Evolutionary conservation across 2,797 vertebrate genomes (phyloP), one percentile per base, ranked within the genome.

Genomic region (Megalops cyprinoides): DNA sequence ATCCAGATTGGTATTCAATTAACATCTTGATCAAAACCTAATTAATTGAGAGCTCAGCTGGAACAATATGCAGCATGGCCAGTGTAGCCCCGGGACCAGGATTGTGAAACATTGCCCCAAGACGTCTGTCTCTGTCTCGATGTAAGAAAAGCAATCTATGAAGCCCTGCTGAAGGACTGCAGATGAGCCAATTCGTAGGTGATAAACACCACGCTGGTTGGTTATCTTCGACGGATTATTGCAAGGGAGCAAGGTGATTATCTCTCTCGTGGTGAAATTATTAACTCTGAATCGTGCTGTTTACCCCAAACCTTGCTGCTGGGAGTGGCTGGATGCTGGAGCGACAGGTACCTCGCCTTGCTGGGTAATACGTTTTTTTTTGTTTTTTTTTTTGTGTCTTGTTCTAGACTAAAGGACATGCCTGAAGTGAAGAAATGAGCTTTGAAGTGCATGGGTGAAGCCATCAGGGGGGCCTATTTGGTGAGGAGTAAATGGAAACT

Each of bases 371-470:
- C 82, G 81, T 20, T 82, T 82, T 77, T 82, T 76, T 65, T 46
- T 81, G 81, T 20, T 82, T 82, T 77, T 82, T 76, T 65, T 46
- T 81, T 81, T 75, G 81, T 74, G 49, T 69, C 51, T 74, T 78
- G 39, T 60, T 65, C 39, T 49, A 78, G 37, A 28, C 49, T 71
- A 71, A 67, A 62, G 81, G 53, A 60, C 31, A 44, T 67, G 12
- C 74, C 44, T 46, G 46, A 28, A 49, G 42, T 74, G 71, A 76
- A 39, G 51, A 55, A 56, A 76, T 51, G 18, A 71, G 23, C 12
- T 74, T 74, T 49, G 44, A 7, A 44, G 67, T 71, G 39, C 39
- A 42, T 44, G 39, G 67, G 39, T 42, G 37, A 44, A 2, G 15
- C 6, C 37, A 71, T 42, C 67, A 42, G 67, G 37, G 18, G 71